Percentiles rank a stretch among this genome's conserved stretches.
Conservation (phyloP, 2,113 vertebrate genomes). For the Lepus europaeus region DNA sequence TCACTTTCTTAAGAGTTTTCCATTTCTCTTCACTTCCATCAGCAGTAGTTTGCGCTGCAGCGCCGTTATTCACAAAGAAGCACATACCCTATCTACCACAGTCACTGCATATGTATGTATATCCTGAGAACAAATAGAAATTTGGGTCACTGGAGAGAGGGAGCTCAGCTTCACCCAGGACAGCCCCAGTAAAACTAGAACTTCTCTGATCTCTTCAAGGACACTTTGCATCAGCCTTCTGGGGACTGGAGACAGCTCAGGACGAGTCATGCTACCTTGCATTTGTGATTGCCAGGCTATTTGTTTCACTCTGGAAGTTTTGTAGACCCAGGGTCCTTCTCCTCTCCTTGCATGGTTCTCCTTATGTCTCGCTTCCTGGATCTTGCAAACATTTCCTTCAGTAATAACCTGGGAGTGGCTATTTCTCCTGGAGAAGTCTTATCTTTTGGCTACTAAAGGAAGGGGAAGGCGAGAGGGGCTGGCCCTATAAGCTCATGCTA, state of each 20-base stretch:
- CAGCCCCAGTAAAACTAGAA: conserved; percentile 7
- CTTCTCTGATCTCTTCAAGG: conserved; percentile 3
- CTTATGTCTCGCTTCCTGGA: conserved; percentile 71
- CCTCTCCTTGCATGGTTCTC: conserved; percentile 24
- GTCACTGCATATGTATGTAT: not conserved
- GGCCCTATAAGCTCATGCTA: conserved; percentile 35
- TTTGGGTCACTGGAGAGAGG: not conserved
- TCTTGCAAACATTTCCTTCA: conserved; percentile 74
- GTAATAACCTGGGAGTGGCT: conserved; percentile 71
- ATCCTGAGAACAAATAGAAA: not conserved
- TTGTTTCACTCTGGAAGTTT: conserved; percentile 49
- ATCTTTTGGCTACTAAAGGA: conserved; percentile 72
- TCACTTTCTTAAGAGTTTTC: conserved; percentile 54
- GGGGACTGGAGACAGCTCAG: not conserved
- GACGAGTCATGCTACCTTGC: not conserved
- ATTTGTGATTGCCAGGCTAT: conserved; percentile 39
- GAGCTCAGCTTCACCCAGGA: conserved; percentile 36
- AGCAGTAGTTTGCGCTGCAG: not conserved
- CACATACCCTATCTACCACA: conserved; percentile 14
- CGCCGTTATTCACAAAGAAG: conserved; percentile 13
- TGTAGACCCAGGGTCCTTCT: conserved; percentile 26
- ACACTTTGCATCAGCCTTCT: not conserved
- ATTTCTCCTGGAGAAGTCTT: conserved; percentile 77
- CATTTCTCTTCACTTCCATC: conserved; percentile 21
- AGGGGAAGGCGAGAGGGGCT: conserved; percentile 63